Evolutionary conservation across 2,113 vertebrate species (phyloP).

Genomic region (Vireo altiloquus): DNA sequence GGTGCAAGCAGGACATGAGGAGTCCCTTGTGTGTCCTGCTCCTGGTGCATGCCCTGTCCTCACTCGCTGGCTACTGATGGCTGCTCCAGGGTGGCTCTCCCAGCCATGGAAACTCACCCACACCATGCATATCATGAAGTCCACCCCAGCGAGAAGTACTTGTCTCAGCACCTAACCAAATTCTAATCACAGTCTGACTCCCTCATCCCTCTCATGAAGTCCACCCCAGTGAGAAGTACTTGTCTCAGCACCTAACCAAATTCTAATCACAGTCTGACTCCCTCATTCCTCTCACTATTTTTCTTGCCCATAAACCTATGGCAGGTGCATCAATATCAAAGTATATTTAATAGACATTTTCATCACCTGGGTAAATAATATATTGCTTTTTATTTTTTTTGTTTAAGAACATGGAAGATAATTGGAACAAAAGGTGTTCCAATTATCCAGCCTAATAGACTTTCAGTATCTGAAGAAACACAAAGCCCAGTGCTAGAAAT

Average conservation of each 20-base stretch:
- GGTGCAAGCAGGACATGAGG: no score
- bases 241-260: not conserved
- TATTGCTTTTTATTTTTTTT: not conserved
- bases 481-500: not conserved
- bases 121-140: fast-evolving
- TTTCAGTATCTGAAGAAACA: not conserved
- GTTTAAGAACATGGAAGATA: not conserved
- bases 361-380: not conserved
- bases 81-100: not conserved
- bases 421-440: not conserved
- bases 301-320: not conserved
- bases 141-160: fast-evolving
- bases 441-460: not conserved
- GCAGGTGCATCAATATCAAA: not conserved
- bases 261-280: not conserved
- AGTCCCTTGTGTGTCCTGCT: not conserved
- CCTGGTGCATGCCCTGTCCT: not conserved
- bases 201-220: not conserved
- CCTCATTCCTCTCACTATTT: not conserved
- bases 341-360: not conserved
- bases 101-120: not conserved
- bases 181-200: not conserved
- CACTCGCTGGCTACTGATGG: not conserved
- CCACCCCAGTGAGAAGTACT: fast-evolving
- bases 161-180: not conserved